phyloP scores from a whole-genome alignment of 1,140 invertebrate genomes.

The Heterodera schachtii region DNA sequence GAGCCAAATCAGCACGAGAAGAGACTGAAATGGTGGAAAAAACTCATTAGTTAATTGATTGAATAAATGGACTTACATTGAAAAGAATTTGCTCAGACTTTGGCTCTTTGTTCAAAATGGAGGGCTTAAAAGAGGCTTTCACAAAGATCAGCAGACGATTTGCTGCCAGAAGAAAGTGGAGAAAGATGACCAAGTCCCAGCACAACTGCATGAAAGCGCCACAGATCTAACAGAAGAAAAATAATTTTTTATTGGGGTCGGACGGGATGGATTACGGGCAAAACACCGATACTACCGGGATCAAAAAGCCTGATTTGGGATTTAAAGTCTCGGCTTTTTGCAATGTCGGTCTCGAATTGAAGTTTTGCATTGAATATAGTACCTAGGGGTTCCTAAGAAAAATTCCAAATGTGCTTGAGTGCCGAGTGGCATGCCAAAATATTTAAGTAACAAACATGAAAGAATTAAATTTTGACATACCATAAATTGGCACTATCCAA shows the following conservation, averaged over 20 bases:
- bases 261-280: neutral
- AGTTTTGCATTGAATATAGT: too few species aligned
- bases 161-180: neutral
- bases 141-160: neutral
- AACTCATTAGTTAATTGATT: neutral
- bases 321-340: too few species aligned
- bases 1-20: neutral
- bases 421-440: too few species aligned
- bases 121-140: neutral
- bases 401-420: too few species aligned
- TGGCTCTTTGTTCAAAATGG: neutral
- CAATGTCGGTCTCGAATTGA: too few species aligned
- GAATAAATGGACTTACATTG: neutral
- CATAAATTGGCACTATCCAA: too few species aligned
- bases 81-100: neutral
- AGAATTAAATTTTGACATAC: neutral
- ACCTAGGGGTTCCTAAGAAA: too few species aligned
- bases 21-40: neutral
- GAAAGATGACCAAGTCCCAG: slow-evolving; percentile 6
- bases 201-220: slow-evolving; percentile 2
- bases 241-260: neutral
- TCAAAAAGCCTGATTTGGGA: too few species aligned
- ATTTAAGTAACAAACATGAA: too few species aligned
- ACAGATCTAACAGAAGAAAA: neutral
- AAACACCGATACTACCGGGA: neutral